Percentiles rank a stretch among this genome's conserved stretches.
Conservation (phyloP, 1,140 invertebrate genomes). For the Holotrichia oblita region DNA sequence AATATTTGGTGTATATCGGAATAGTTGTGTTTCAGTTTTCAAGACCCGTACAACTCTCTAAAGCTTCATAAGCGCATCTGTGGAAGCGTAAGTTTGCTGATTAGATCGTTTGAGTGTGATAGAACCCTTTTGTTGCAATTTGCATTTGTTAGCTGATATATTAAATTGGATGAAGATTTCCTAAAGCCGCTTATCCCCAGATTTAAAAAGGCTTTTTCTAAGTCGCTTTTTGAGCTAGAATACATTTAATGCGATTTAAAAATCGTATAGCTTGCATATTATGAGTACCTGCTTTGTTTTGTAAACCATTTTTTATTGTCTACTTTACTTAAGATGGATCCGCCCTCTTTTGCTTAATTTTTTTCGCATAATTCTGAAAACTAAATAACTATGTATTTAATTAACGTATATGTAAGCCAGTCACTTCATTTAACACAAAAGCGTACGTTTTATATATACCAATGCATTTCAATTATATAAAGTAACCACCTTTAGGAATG, state of each 20-base stretch:
- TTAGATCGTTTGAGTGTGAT: constrained; percentile 28
- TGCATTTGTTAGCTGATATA: neutral
- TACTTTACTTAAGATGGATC: too few species aligned
- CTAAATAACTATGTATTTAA: too few species aligned
- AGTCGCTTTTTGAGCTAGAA: neutral
- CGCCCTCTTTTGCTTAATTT: too few species aligned
- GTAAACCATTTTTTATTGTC: too few species aligned
- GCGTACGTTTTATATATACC: too few species aligned
- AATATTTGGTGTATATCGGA: neutral
- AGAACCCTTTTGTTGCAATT: neutral
- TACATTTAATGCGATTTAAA: neutral
- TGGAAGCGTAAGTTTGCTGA: neutral
- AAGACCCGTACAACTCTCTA: neutral
- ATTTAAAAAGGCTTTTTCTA: constrained; percentile 6
- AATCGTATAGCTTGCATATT: too few species aligned
- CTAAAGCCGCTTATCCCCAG: neutral
- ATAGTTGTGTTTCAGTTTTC: neutral
- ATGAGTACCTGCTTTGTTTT: too few species aligned
- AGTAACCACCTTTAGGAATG: too few species aligned
- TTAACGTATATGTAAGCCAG: too few species aligned
- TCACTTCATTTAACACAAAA: too few species aligned
- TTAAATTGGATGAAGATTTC: constrained; percentile 11
- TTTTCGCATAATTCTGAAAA: too few species aligned
- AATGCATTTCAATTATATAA: too few species aligned
- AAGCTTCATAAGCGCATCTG: neutral